A percentile compares a stretch with the other conserved stretches of the same genome.
Conservation (phyloP, 2,113 vertebrate genomes). For the Balaenoptera acutorostrata region DNA sequence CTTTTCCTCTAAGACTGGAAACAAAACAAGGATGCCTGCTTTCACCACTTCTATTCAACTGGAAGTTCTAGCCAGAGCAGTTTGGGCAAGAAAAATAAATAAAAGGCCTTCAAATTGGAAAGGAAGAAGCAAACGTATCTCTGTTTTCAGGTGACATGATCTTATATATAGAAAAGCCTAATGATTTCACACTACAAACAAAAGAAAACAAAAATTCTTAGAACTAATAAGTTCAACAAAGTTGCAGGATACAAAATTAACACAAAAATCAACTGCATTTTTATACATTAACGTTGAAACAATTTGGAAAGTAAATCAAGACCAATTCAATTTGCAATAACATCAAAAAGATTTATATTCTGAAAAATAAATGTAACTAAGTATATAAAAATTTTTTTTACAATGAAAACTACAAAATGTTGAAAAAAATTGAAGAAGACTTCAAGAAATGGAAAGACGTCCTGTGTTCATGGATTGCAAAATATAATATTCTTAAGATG, state of each 20-base stretch:
- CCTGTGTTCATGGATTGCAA: background rate
- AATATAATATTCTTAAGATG: background rate
- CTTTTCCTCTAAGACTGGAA: background rate
- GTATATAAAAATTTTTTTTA: background rate
- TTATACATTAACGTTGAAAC: background rate
- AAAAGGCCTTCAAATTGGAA: background rate
- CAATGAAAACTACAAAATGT: background rate
- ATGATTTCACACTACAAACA: background rate
- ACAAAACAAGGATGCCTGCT: background rate
- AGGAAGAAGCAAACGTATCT: background rate
- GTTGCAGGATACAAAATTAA: background rate
- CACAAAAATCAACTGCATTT: background rate
- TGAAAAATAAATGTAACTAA: background rate
- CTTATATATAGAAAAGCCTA: background rate
- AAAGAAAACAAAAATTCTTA: background rate
- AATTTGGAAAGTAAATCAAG: background rate
- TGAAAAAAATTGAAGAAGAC: background rate
- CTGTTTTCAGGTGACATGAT: background rate
- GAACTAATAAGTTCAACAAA: background rate
- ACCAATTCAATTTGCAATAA: background rate
- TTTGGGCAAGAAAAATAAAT: background rate
- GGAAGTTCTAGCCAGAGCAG: background rate
- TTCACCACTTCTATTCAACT: background rate
- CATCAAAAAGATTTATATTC: background rate
- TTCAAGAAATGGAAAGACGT: background rate